These are phyloP conservation scores for Turdus rufiventris DNA, from an alignment of 2,113 vertebrate species.

Conservation along the genomic window DNA sequence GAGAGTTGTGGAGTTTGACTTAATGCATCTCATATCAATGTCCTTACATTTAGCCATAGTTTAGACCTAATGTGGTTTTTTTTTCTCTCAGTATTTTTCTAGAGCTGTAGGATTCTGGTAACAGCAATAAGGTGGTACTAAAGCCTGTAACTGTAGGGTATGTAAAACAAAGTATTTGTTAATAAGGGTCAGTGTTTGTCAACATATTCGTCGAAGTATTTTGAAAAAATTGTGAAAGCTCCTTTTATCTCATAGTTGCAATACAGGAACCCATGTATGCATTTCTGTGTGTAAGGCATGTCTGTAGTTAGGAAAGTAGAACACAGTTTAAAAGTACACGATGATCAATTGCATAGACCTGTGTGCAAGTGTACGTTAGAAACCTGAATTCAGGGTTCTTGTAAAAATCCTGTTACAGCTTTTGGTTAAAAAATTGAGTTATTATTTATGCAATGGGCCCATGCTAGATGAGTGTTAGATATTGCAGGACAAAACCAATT, in stretches of 20 bases:
- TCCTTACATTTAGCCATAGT: not conserved
- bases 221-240: not conserved
- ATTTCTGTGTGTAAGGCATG: not conserved
- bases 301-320: not conserved
- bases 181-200: not conserved
- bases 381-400: not conserved
- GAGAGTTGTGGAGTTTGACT: not conserved
- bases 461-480: not conserved
- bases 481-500: not conserved
- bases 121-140: not conserved
- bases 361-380: not conserved
- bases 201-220: not conserved
- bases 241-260: not conserved
- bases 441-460: not conserved
- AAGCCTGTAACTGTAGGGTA: not conserved
- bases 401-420: not conserved
- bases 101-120: not conserved
- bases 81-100: not conserved
- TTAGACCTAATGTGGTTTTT: rapidly evolving
- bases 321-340: not conserved
- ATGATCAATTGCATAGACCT: not conserved
- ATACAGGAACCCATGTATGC: not conserved
- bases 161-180: not conserved
- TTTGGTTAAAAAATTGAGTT: not conserved
- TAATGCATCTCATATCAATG: not conserved